These are phyloP conservation scores for Catalaphyllia jardinei DNA, from an alignment of 64 coral and sea anemone species.

Conservation along the genomic window DNA sequence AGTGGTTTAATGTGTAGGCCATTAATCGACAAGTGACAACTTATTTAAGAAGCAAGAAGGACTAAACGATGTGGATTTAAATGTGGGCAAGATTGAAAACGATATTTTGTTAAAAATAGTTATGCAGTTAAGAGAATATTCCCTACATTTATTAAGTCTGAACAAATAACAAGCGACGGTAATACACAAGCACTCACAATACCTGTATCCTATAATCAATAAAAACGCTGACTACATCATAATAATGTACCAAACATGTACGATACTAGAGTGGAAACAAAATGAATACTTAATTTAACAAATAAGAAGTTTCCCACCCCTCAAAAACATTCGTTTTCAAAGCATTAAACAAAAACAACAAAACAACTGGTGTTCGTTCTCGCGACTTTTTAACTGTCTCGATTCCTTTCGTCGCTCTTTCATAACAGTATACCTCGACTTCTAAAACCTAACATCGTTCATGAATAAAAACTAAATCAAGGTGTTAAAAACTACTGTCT, in stretches of 20 bases:
- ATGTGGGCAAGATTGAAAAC: no score
- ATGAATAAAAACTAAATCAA: background rate
- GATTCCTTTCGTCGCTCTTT: background rate
- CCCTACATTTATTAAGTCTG: no score
- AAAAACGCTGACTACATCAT: background rate
- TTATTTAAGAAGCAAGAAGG: no score
- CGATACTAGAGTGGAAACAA: background rate
- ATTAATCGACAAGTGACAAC: no score
- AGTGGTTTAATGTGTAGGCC: no score
- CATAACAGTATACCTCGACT: background rate
- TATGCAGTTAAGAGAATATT: no score
- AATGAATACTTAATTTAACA: background rate
- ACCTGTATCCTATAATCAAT: no score
- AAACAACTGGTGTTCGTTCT: background rate
- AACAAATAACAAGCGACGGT: no score
- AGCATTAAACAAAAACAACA: background rate
- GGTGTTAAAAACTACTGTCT: background rate
- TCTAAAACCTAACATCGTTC: slow-evolving; percentile 13
- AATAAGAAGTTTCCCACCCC: background rate
- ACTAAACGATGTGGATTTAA: no score
- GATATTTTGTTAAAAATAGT: no score
- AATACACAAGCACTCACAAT: no score
- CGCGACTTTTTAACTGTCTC: background rate
- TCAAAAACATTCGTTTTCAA: background rate
- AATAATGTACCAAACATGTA: background rate